A percentile compares a stretch with the other conserved stretches of the same genome.
Conservation (phyloP, 2,888 invertebrate genomes). For the Atrina japonica region DNA sequence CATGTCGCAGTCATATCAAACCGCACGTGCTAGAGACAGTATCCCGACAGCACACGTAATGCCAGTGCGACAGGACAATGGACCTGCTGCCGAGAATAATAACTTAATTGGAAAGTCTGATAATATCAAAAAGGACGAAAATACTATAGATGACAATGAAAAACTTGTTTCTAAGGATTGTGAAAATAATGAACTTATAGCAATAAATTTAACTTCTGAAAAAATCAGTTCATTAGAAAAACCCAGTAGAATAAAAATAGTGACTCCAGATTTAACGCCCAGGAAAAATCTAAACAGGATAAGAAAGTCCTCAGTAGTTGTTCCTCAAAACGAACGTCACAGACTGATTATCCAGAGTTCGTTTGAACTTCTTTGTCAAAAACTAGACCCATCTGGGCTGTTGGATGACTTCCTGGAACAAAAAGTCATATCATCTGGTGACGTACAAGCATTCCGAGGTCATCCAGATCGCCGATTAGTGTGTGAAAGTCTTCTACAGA, state of each 20-base stretch:
- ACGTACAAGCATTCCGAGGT: slow-evolving; percentile 64
- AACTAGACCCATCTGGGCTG: slow-evolving; percentile 67
- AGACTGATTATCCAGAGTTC: slow-evolving; percentile 68
- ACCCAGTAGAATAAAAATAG: slow-evolving; percentile 64
- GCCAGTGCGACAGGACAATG: slow-evolving; percentile 31
- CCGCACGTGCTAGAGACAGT: slow-evolving; percentile 24
- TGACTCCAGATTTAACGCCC: slow-evolving; percentile 63
- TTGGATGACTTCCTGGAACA: slow-evolving; percentile 61
- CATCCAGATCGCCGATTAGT: slow-evolving; percentile 68
- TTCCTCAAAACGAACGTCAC: slow-evolving; percentile 63
- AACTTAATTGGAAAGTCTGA: slow-evolving; percentile 23
- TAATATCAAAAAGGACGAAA: not conserved
- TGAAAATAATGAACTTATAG: not conserved
- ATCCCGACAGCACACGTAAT: slow-evolving; percentile 44
- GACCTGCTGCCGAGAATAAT: slow-evolving; percentile 25
- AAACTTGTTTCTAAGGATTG: not conserved
- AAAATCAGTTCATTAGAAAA: slow-evolving; percentile 20
- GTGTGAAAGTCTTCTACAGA: slow-evolving; percentile 67
- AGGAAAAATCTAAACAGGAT: slow-evolving; percentile 52
- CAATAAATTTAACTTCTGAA: slow-evolving; percentile 25
- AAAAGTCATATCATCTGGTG: slow-evolving; percentile 60
- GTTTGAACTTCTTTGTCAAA: slow-evolving; percentile 69
- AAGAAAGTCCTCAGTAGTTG: slow-evolving; percentile 62
- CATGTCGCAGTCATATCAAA: slow-evolving; percentile 55
- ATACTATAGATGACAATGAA: slow-evolving; percentile 15